Percentiles rank a stretch among this genome's conserved stretches.
Evolutionary conservation across 2,113 vertebrate species (phyloP).

Genomic region (Elgaria multicarinata): DNA sequence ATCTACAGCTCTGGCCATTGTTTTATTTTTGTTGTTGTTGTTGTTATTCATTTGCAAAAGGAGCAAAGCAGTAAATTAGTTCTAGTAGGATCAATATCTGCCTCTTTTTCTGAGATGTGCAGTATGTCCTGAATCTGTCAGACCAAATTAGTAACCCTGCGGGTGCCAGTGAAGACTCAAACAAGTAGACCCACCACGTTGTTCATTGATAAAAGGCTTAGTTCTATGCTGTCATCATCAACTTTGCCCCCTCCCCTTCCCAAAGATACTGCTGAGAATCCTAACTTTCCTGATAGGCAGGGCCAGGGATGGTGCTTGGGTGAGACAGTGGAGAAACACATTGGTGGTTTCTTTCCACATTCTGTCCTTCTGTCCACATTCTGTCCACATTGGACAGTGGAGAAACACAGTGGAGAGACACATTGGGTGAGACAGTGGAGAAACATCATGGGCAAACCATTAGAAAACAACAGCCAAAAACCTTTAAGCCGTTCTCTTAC

Average conservation of each 20-base stretch:
- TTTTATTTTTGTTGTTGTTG: not conserved
- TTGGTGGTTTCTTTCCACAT: no score
- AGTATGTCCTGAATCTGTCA: slow-evolving; percentile 89
- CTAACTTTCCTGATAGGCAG: slow-evolving; percentile 30
- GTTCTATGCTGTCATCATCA: slow-evolving; percentile 47
- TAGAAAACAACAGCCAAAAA: slow-evolving; percentile 25
- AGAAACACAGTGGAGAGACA: no score
- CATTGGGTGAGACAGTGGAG: slow-evolving; percentile 26
- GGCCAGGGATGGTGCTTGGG: slow-evolving; percentile 12
- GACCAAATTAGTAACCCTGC: slow-evolving; percentile 78
- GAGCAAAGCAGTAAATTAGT: slow-evolving; percentile 77
- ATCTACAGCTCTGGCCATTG: no score
- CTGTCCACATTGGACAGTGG: no score
- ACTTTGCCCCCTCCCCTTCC: slow-evolving; percentile 20
- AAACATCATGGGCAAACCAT: slow-evolving; percentile 46
- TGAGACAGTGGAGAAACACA: slow-evolving; percentile 36
- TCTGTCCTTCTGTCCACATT: no score
- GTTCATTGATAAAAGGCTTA: slow-evolving; percentile 70
- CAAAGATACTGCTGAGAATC: slow-evolving; percentile 25
- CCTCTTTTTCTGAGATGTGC: slow-evolving; percentile 83
- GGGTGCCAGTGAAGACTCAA: slow-evolving; percentile 71
- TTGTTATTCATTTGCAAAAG: slow-evolving; percentile 67
- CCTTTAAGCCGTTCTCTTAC: slow-evolving; percentile 51
- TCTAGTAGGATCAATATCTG: slow-evolving; percentile 82
- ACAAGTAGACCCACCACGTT: slow-evolving; percentile 71